Conservation (phyloP, 2,797 vertebrate genomes). For the Tragelaphus oryx region DNA sequence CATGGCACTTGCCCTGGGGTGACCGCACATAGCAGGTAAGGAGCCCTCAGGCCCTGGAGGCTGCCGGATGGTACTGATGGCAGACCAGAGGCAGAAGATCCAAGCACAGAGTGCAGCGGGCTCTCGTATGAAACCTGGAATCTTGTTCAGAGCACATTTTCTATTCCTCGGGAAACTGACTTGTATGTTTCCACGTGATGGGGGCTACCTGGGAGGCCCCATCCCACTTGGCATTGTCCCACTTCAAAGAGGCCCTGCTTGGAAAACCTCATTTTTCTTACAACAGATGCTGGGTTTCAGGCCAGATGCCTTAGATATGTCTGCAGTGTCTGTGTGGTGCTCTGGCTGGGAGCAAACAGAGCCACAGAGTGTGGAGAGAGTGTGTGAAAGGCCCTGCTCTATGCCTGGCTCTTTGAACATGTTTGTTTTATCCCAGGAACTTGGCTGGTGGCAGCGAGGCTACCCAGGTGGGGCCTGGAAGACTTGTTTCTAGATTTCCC, state of each 20-base stretch:
- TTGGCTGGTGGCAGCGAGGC: slow-evolving; percentile 24
- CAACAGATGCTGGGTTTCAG: slow-evolving; percentile 61
- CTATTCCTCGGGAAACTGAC: not conserved
- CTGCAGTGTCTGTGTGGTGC: not conserved
- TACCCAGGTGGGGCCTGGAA: not conserved
- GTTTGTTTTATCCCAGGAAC: slow-evolving; percentile 51
- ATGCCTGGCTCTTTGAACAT: not conserved
- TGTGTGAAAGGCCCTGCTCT: not conserved
- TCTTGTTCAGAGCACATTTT: slow-evolving; percentile 6
- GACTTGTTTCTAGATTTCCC: not conserved
- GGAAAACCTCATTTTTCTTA: slow-evolving; percentile 63
- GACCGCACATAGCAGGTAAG: accelerated
- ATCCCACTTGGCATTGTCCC: slow-evolving; percentile 37
- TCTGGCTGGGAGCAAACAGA: not conserved
- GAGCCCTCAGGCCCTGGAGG: not conserved
- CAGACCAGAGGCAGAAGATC: not conserved
- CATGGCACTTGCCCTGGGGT: too few relatives aligned
- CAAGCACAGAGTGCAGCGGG: not conserved
- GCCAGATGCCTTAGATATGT: slow-evolving; percentile 59
- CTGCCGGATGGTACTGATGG: not conserved
- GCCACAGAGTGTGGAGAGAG: slow-evolving; percentile 37
- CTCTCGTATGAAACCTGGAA: not conserved
- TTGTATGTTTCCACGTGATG: not conserved
- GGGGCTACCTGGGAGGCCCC: slow-evolving; percentile 69
- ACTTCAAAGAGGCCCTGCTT: slow-evolving; percentile 55